Evolutionary conservation across 2,888 invertebrate species (phyloP), one percentile per base, ranked within the genome.

Genomic region (Mayetiola destructor): DNA sequence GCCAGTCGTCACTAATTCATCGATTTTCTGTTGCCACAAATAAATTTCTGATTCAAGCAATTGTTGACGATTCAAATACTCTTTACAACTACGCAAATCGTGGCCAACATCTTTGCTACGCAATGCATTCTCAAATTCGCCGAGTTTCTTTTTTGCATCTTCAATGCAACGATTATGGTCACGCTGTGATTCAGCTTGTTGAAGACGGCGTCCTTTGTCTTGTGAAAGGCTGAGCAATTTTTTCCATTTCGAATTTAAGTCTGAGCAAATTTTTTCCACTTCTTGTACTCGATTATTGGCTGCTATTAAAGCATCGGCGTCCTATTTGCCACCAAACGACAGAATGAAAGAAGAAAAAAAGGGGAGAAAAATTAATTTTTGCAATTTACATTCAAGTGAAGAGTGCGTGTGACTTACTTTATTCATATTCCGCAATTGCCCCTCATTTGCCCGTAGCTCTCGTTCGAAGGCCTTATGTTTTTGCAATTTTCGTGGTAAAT

Each of bases 401-500:
- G 12, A 9, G 32, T 12, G 32, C 32, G 8, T 9, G 42, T 18
- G 20, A 32, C 20, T 68, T 58, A 80, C 80, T 66, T 89, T 89
- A 63, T 88, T 90, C 0, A 94, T 86, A 21, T 85, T 84, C 55
- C 92, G 76, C 10, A 95, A 75, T 65, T 94, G 88, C 14, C 91
- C 92, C 70, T 96, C 93, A 66, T 96, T 97, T 1, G 96, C 92
- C 54, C 89, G 80, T 20, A 99, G 73, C 68, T 99, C 97, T 1
- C 95, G 77, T 66, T 96, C 95, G 67, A 97, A 96, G 0, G 96
- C 95, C 70, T 94, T 91, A 68, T 99, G 97, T 67, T 94, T 94
- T 72, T 95, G 93, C 1, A 94, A 73, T 68, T 95, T 95, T 1
- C 93, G 78, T 62, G 93, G 91, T 61, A 93, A 72, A 69, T 96